Evolutionary conservation across 2,113 vertebrate species (phyloP), one percentile per base, ranked within the genome.

Genomic region (Mustela nigripes): DNA sequence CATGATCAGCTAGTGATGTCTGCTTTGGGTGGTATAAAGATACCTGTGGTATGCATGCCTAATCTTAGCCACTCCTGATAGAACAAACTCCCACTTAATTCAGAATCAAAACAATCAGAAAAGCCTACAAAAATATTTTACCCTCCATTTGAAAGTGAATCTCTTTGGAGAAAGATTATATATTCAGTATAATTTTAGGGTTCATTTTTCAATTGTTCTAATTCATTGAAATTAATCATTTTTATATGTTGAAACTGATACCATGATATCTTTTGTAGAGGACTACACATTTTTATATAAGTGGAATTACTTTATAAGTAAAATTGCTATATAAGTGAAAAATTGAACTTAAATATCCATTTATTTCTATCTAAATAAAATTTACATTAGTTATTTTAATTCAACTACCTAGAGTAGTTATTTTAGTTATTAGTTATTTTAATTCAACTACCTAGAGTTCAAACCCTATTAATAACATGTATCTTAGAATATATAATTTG

Each of bases 291-390:
- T 33, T 16, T 33, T 67, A 67, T 67, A 18, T 65, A 65, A 65
- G 63, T 65, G 12, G 22, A 62, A 62, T 62, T 62, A 62, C 24
- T 65, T n/a, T 67, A n/a, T 62, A 62, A 62, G 60, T 62, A 22
- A 62, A 62, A 26, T 62, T 15, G 14, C 15, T 65, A 33, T 65
- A 15, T 67, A 67, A 67, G 15, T 67, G 65, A 67, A 67, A 67
- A 87, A 74, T 6, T 91, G 21, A 93, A 36, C 53, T 96, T 92
- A 21, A 56, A 90, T 69, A 33, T 56, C 16, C 14, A 84, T 84
- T 80, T 90, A 87, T 96, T 74, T 96, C 42, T 90, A 71, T 22
- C 28, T 90, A 89, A 86, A 92, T 83, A 79, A 39, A 79, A 36
- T 69, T 95, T 73, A 24, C 5, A n/a, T 11, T 71, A n/a, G 21